Percentiles rank a stretch among this genome's conserved stretches.
Evolutionary conservation across 1,140 invertebrate genomes (phyloP).

Genomic region (Halesus radiatus): DNA sequence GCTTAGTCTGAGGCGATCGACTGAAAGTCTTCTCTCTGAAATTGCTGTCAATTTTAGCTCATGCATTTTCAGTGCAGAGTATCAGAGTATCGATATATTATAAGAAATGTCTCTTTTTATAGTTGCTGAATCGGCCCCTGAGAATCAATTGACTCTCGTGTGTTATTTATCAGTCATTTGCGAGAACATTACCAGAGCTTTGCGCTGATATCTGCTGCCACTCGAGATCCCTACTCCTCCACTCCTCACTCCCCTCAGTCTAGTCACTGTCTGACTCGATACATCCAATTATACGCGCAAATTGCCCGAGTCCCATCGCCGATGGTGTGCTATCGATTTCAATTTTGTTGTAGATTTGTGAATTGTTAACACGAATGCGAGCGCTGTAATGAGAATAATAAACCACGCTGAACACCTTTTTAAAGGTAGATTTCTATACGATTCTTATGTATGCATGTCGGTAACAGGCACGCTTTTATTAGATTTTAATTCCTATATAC

Average conservation of each 20-base stretch:
- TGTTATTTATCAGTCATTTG: slow-evolving; percentile 36
- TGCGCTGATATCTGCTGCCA: slow-evolving; percentile 20
- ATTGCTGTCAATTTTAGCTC: no score
- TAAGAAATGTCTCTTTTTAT: no score
- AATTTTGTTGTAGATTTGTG: slow-evolving; percentile 8
- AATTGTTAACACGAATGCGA: slow-evolving; percentile 4
- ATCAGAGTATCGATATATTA: no score
- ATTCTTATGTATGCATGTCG: neutral
- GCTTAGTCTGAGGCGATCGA: no score
- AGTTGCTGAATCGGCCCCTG: neutral
- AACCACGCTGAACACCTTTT: no score
- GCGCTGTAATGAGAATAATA: neutral
- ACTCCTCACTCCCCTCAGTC: slow-evolving; percentile 9
- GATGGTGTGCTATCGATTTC: slow-evolving; percentile 14
- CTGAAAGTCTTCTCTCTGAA: no score
- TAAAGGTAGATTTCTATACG: neutral
- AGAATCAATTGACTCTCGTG: slow-evolving; percentile 23
- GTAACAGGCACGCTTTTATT: no score
- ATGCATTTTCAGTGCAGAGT: no score
- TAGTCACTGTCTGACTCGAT: neutral
- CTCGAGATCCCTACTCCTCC: neutral
- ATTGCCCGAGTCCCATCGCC: neutral
- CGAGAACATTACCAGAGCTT: slow-evolving; percentile 24
- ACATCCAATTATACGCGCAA: slow-evolving; percentile 11
- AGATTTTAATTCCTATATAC: no score